Conservation (phyloP, 2,888 invertebrate genomes). For the Mechanitis mazaeus region DNA sequence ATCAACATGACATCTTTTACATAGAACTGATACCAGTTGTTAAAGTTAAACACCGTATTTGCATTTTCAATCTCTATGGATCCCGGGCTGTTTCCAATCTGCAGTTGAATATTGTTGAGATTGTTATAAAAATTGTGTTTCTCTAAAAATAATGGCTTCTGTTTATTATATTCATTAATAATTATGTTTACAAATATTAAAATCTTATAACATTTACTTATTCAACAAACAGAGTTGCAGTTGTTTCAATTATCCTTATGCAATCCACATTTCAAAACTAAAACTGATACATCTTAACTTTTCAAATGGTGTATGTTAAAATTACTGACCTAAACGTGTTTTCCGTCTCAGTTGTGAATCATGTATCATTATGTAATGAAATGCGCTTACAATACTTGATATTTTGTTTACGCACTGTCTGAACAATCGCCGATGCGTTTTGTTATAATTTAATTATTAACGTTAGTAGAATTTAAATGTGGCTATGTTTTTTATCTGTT, state of each 20-base stretch:
- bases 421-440: constrained; percentile 22
- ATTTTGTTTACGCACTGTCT: constrained; percentile 37
- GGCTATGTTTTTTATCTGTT: too few species aligned
- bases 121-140: not conserved
- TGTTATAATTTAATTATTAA: too few species aligned
- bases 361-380: constrained; percentile 65
- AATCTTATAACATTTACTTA: too few species aligned
- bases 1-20: not conserved
- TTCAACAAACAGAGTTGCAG: too few species aligned
- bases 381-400: constrained; percentile 37
- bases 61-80: constrained; percentile 71
- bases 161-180: too few species aligned
- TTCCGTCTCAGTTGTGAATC: constrained; percentile 58
- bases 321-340: constrained; percentile 56
- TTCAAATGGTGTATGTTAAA: constrained; percentile 21
- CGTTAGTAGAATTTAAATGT: too few species aligned
- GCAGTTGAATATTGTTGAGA: not conserved
- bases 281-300: not conserved
- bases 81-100: constrained; percentile 37
- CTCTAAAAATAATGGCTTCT: not conserved
- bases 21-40: constrained; percentile 56
- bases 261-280: too few species aligned
- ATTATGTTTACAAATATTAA: too few species aligned
- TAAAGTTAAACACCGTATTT: constrained; percentile 70
- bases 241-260: too few species aligned